Percentiles rank a stretch among this genome's conserved stretches.
phyloP scores from a whole-genome alignment of 2,113 vertebrate species.

The Prinia subflava region DNA sequence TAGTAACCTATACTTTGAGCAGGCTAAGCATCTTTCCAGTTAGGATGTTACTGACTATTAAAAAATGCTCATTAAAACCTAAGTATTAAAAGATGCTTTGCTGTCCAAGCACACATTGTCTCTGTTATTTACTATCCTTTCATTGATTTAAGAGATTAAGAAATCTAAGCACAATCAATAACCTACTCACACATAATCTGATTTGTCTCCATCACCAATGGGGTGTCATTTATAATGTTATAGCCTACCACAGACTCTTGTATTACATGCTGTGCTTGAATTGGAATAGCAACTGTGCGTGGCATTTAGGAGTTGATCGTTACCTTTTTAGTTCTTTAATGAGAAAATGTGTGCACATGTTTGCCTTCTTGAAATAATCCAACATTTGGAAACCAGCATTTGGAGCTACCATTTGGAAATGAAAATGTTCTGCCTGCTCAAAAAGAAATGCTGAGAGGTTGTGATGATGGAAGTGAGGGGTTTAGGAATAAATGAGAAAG shows the following conservation, averaged over 20 bases:
- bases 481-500: neutral
- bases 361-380: neutral
- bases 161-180: slow-evolving; percentile 51
- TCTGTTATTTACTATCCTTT: neutral
- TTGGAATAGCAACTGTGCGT: neutral
- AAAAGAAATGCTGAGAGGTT: neutral
- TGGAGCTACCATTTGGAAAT: neutral
- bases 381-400: neutral
- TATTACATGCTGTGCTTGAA: slow-evolving; percentile 6
- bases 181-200: neutral
- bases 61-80: slow-evolving; percentile 13
- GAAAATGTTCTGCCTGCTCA: neutral
- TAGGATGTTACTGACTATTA: slow-evolving; percentile 25
- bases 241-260: neutral
- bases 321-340: slow-evolving; percentile 12
- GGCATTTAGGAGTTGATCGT: neutral
- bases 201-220: slow-evolving; percentile 13
- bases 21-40: neutral
- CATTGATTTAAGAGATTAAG: slow-evolving; percentile 32
- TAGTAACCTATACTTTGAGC: neutral
- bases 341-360: neutral
- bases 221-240: neutral
- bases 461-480: neutral
- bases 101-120: neutral
- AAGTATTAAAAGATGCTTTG: neutral